These are phyloP conservation scores for Drosophila aff. DNA, from an alignment of 1,140 invertebrate genomes.

Conservation along the genomic window DNA sequence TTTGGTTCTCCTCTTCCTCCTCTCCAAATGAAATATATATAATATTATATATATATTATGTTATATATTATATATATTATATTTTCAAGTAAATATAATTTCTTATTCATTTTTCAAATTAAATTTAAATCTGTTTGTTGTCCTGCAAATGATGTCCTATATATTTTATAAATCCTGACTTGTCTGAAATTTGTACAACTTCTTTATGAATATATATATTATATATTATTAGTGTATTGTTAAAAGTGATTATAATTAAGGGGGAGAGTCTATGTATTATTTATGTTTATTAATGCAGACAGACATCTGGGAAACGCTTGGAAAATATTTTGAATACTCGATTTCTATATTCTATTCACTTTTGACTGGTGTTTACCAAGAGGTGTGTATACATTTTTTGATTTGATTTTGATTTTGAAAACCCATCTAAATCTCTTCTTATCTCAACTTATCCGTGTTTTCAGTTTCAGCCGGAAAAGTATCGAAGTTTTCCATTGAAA, in stretches of 20 bases:
- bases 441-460: not conserved
- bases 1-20: not conserved
- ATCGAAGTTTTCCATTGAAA: not conserved
- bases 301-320: not conserved
- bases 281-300: not conserved
- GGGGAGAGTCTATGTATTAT: not conserved
- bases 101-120: constrained; percentile 22
- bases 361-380: not conserved
- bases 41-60: not conserved
- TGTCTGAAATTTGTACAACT: not conserved
- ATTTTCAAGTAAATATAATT: constrained; percentile 1
- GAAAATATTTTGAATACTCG: not conserved
- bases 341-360: not conserved
- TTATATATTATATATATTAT: not conserved
- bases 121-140: constrained; percentile 10
- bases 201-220: not conserved
- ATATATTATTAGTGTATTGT: not conserved
- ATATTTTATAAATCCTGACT: constrained; percentile 17
- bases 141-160: constrained; percentile 5
- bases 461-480: not conserved
- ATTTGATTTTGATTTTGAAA: not conserved
- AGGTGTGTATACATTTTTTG: not conserved
- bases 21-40: constrained; percentile 8
- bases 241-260: not conserved
- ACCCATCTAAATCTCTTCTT: not conserved